Conservation (phyloP, 2,888 invertebrate genomes). For the Hecatera dysodea region DNA sequence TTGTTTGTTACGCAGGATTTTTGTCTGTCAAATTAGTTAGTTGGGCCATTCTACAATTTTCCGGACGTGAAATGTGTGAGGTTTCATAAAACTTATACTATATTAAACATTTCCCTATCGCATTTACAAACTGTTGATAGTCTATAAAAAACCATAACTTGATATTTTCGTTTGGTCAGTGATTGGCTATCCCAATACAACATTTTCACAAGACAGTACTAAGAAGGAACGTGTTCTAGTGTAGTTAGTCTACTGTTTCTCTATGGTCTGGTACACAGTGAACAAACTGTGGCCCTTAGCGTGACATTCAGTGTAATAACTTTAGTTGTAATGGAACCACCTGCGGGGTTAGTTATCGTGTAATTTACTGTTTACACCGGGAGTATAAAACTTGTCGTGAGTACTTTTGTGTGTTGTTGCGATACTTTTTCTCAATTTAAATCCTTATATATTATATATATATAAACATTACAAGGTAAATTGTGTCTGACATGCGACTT, state of each 20-base stretch:
- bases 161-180: too few species aligned
- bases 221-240: background rate
- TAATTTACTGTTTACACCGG: background rate
- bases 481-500: background rate
- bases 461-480: background rate
- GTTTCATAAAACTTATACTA: too few species aligned
- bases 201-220: too few species aligned
- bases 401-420: conserved; percentile 1
- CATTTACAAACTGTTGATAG: too few species aligned
- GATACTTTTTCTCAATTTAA: background rate
- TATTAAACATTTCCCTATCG: too few species aligned
- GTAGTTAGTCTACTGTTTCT: conserved; percentile 13
- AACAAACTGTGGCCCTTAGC: conserved; percentile 45
- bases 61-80: too few species aligned
- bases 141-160: too few species aligned
- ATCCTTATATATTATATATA: background rate
- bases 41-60: too few species aligned
- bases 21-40: too few species aligned
- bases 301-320: conserved; percentile 54
- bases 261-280: background rate
- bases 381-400: conserved; percentile 10
- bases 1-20: too few species aligned
- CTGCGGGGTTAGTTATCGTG: conserved; percentile 30
- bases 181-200: too few species aligned
- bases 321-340: conserved; percentile 39